Conservation (phyloP, 2,888 invertebrate species). For the Latrodectus elegans region DNA sequence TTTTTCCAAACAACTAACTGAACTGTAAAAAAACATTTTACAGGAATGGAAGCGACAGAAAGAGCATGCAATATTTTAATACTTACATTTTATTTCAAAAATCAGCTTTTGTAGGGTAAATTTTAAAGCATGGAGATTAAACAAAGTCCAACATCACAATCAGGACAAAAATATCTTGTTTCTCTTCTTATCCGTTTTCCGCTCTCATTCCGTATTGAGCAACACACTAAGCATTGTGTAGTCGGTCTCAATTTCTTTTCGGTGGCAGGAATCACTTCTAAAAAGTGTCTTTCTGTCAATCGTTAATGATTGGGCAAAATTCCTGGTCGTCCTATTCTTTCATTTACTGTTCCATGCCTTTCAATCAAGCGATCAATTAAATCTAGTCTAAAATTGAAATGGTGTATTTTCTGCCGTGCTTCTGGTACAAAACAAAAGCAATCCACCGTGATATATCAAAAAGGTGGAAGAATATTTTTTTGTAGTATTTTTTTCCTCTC, state of each 20-base stretch:
- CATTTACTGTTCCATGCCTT: constrained; percentile 13
- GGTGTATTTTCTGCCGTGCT: not conserved
- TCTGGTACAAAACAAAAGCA: not conserved
- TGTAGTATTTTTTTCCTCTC: too few relatives aligned
- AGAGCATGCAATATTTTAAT: constrained; percentile 14
- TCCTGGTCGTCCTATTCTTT: too few relatives aligned
- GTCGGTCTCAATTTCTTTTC: not conserved
- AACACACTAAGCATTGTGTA: constrained; percentile 17
- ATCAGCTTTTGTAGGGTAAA: too few relatives aligned
- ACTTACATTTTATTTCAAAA: too few relatives aligned
- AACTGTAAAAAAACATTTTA: constrained; percentile 25
- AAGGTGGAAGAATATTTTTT: constrained; percentile 14
- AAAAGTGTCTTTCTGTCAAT: constrained; percentile 1
- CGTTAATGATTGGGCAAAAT: not conserved
- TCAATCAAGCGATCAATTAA: constrained; percentile 15
- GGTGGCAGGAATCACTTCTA: not conserved
- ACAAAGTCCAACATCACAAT: not conserved
- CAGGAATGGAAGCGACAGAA: constrained; percentile 4
- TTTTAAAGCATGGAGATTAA: too few relatives aligned
- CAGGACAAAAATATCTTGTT: constrained; percentile 19
- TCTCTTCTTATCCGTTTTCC: constrained; percentile 14
- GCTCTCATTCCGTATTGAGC: not conserved
- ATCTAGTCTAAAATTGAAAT: constrained; percentile 17
- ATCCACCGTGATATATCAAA: constrained; percentile 38
- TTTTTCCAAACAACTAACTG: too few relatives aligned